Conservation (phyloP, 23 tunicate genomes). For the Trididemnum miniatum region DNA sequence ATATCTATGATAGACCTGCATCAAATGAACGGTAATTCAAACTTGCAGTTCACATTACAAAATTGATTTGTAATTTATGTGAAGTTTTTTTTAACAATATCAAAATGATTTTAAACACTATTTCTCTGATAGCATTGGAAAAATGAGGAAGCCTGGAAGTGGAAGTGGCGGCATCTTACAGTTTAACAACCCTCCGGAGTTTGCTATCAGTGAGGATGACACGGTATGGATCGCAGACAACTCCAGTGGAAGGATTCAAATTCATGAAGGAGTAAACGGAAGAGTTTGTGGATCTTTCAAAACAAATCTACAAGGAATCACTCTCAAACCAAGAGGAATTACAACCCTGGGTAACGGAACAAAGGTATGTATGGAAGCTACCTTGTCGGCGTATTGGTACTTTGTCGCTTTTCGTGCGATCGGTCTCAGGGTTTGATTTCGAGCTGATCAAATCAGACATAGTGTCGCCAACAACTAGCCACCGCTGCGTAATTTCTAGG, state of each 20-base stretch:
- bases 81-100: too few relatives aligned
- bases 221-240: constrained; percentile 59
- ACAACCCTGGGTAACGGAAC: constrained; percentile 33
- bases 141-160: constrained; percentile 34
- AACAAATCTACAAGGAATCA: constrained; percentile 37
- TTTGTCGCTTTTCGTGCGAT: too few relatives aligned
- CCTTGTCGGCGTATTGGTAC: too few relatives aligned
- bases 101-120: too few relatives aligned
- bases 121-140: constrained; percentile 82
- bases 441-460: too few relatives aligned
- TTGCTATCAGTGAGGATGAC: constrained; percentile 42
- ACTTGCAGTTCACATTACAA: too few relatives aligned
- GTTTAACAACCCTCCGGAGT: constrained; percentile 43
- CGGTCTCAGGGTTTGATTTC: too few relatives aligned
- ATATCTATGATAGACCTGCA: too few relatives aligned
- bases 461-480: too few relatives aligned
- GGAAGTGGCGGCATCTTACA: constrained; percentile 9
- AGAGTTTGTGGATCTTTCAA: constrained; percentile 47
- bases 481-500: too few relatives aligned
- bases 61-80: too few relatives aligned
- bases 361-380: constrained; percentile 7
- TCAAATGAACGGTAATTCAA: too few relatives aligned
- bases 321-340: constrained; percentile 56
- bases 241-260: constrained; percentile 39
- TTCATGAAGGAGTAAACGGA: constrained; percentile 44